Evolutionary conservation across 2,888 invertebrate species (phyloP).

Genomic region (Osedax frankpressi): DNA sequence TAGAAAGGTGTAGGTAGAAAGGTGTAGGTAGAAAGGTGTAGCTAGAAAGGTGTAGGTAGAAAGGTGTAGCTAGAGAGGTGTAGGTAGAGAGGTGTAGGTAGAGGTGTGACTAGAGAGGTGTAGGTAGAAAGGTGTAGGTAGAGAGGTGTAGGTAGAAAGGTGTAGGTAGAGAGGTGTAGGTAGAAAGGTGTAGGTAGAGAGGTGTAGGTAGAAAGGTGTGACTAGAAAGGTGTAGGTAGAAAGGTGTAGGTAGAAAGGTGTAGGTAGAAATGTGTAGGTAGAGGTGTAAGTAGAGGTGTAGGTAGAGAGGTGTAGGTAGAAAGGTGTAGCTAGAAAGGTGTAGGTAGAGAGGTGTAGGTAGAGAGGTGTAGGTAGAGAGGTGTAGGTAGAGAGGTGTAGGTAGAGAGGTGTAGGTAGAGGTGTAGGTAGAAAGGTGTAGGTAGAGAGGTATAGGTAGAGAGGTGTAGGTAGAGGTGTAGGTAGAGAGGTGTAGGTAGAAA

Average conservation of each 20-base stretch:
- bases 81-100: background rate
- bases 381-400: background rate
- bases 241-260: too few relatives aligned
- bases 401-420: background rate
- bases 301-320: background rate
- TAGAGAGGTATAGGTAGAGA: background rate
- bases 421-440: background rate
- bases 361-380: background rate
- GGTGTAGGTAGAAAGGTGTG: background rate
- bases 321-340: too few relatives aligned
- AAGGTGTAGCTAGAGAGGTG: constrained; percentile 4
- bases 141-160: background rate
- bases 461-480: background rate
- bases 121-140: background rate
- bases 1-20: background rate
- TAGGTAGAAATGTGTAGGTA: too few relatives aligned
- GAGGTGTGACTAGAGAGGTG: background rate
- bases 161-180: background rate
- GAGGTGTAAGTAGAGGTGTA: background rate
- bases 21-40: background rate
- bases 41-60: background rate
- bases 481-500: background rate
- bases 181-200: background rate
- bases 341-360: background rate
- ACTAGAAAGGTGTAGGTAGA: background rate